A percentile compares a stretch with the other conserved stretches of the same genome.
Evolutionary conservation across 1,140 invertebrate species (phyloP).

Genomic region (Ooceraea biroi): DNA sequence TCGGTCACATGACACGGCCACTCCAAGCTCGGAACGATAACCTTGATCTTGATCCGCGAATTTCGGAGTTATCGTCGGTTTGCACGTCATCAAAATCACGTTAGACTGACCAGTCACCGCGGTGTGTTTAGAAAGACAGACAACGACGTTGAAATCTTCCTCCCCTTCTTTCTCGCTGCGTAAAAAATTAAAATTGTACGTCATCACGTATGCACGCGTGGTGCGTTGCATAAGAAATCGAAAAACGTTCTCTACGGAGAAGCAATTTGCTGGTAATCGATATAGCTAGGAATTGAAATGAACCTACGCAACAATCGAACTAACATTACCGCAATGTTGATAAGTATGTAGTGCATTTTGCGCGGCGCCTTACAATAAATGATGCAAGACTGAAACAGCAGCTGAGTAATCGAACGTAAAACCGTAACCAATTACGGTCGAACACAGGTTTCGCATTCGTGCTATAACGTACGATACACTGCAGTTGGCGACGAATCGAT

Average conservation of each 20-base stretch:
- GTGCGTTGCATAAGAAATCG: not conserved
- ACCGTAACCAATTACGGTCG: conserved; percentile 52
- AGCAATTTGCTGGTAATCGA: not conserved
- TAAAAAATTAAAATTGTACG: not conserved
- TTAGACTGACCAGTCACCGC: no score
- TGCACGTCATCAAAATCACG: not conserved
- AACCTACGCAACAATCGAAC: not conserved
- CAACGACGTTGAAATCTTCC: not conserved
- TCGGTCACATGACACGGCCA: conserved; percentile 4
- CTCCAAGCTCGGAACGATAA: conserved; percentile 24
- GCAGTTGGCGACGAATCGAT: conserved; percentile 57
- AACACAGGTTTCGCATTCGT: conserved; percentile 45
- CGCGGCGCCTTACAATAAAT: conserved; percentile 40
- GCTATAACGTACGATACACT: conserved; percentile 59
- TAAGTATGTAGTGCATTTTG: conserved; percentile 15
- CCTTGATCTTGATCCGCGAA: conserved; percentile 47
- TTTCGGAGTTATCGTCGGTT: conserved; percentile 10
- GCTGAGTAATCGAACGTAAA: conserved; percentile 46
- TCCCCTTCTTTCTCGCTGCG: not conserved
- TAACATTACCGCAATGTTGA: not conserved
- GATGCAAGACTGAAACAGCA: conserved; percentile 22
- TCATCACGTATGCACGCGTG: no score
- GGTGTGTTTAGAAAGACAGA: not conserved
- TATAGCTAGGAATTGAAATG: no score
- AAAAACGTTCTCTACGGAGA: not conserved